Percentiles rank a stretch among this genome's conserved stretches.
phyloP scores from a whole-genome alignment of 1,140 invertebrate species.

The Pteromalus puparum region DNA sequence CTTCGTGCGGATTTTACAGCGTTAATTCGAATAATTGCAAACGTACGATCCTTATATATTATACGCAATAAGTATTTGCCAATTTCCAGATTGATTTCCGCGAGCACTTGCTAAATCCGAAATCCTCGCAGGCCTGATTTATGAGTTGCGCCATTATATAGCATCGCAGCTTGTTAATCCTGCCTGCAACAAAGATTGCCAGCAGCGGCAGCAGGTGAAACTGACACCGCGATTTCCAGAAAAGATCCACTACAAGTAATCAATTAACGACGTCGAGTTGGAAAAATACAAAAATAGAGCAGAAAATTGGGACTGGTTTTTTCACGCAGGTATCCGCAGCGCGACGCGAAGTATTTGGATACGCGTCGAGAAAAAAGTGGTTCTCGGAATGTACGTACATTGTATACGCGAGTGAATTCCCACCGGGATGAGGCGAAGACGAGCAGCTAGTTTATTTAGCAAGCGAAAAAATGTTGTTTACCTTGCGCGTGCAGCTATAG shows the following conservation, averaged over 20 bases:
- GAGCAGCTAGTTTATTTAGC: background rate
- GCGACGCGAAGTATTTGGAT: background rate
- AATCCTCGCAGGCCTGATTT: background rate
- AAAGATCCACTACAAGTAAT: background rate
- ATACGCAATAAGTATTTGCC: background rate
- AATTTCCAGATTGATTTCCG: too few relatives aligned
- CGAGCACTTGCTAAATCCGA: too few relatives aligned
- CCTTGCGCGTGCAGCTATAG: background rate
- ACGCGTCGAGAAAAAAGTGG: background rate
- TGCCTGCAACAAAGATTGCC: conserved; percentile 2
- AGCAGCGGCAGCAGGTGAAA: background rate
- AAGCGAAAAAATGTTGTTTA: background rate
- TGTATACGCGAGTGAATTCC: too few relatives aligned
- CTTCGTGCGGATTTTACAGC: too few relatives aligned
- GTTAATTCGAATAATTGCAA: too few relatives aligned
- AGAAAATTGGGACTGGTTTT: background rate
- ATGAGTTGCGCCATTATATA: background rate
- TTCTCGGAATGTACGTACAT: background rate
- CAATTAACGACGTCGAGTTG: background rate
- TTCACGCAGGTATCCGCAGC: too few relatives aligned
- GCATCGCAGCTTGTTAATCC: background rate
- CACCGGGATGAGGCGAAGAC: too few relatives aligned
- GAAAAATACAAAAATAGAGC: background rate
- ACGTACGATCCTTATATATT: too few relatives aligned
- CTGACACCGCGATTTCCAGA: background rate